Percentiles rank a stretch among this genome's conserved stretches.
Conservation (phyloP, 2,797 vertebrate genomes). For the Clarias pachynema region DNA sequence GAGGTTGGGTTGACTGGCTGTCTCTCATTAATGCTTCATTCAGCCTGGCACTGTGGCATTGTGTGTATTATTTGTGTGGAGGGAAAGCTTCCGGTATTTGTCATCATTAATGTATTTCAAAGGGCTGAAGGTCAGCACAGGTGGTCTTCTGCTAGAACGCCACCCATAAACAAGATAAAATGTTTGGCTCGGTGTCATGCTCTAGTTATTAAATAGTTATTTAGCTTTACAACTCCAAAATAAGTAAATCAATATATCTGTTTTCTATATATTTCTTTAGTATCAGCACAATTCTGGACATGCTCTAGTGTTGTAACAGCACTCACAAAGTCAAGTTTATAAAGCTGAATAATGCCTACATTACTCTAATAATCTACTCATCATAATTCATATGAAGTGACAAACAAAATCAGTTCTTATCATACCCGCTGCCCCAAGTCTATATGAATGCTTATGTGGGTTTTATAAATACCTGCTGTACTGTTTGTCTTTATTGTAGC, state of each 20-base stretch:
- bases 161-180: conserved; percentile 5
- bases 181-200: conserved; percentile 5
- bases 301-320: not conserved
- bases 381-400: not conserved
- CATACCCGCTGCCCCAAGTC: not conserved
- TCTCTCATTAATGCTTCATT: conserved; percentile 51
- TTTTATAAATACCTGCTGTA: not conserved
- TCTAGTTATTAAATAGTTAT: not conserved
- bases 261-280: not conserved
- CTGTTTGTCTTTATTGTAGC: no score
- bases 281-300: not conserved
- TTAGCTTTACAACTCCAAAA: not conserved
- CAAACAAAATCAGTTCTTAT: not conserved
- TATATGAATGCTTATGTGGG: not conserved
- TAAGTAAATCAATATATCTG: not conserved
- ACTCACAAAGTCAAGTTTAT: not conserved
- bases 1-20: conserved; percentile 28
- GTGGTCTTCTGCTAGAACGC: conserved; percentile 32
- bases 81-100: conserved; percentile 59
- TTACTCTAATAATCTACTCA: no score
- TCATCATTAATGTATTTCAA: conserved; percentile 61
- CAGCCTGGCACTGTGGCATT: conserved; percentile 41
- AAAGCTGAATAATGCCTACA: not conserved
- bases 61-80: conserved; percentile 44
- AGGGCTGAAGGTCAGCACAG: conserved; percentile 61